Evolutionary conservation across 2,888 invertebrate species (phyloP), one percentile per base, ranked within the genome.

Genomic region (Phymatocera aterrima): DNA sequence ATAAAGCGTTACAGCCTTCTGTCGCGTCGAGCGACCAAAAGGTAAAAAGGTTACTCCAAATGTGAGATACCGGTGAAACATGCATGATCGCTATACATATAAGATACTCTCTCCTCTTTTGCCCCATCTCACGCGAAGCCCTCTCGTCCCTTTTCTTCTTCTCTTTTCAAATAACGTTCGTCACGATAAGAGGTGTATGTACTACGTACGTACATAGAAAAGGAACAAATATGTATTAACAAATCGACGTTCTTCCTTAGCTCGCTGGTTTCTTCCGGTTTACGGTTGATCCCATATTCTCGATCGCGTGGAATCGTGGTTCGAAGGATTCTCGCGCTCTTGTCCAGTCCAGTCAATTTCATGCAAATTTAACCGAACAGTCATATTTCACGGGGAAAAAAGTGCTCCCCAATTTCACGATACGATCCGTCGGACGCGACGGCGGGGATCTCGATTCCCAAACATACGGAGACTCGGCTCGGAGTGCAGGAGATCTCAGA

Each of bases 1-100:
- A 79, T 68, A 85, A 84, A 82, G 82, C 82, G 84, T 84, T 83
- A 21, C 81, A 77, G 80, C 78, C 74, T 81, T 80, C 72, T 77
- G 81, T 68, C 64, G 78, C 65, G 80, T 24, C 28, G 46, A 43
- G n/a, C 60, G n/a, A n/a, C n/a, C n/a, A n/a, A n/a, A n/a, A n/a
- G n/a, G n/a, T n/a, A 72, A 72, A 72, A 72, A 51, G 51, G 51
- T 31, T 51, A 24, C 72, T 72, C 51, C 10, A 51, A 72, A 72
- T 51, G 18, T 72, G 72, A 51, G 72, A 72, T 72, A 72, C 51
- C 72, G 51, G 0, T 21, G 72, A 51, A 28, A 51, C 18, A n/a
- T 51, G n/a, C 12, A 21, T 43, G 34, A 65, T 10, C 40, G 46
- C 43, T 46, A 28, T 8, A 24, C 15, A 28, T 3, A n/a, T 21